Evolutionary conservation across 2,797 vertebrate species (phyloP), one percentile per base, ranked within the genome.

Genomic region (Mormyrus hasselquistii): DNA sequence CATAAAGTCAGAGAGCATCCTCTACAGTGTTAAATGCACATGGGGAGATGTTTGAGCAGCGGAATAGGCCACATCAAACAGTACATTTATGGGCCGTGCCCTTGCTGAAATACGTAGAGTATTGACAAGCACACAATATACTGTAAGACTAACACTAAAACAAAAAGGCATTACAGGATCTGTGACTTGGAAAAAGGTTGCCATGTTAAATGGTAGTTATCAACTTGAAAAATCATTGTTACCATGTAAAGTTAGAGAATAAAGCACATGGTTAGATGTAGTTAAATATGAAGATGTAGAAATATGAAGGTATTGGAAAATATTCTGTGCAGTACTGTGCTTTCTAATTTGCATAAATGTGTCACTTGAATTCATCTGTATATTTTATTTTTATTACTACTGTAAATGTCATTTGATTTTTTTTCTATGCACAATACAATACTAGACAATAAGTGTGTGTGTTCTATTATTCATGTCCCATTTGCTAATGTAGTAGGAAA

Each of bases 161-260:
- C 94, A 91, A 89, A 88, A 91, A 94, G 38, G 4, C 41, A 93
- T 94, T 94, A 9, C 0, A 2, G 34, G 91, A 88, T 93, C 89
- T 93, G 91, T 90, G 53, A 90, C 82, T 90, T 59, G 53, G 73
- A 88, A 47, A 89, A 4, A 38, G 19, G 55, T 49, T 93, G 25
- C 84, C 84, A 86, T 53, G 82, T 16, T 47, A 52, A 85, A 14
- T 52, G 49, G 49, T 49, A 52, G 44, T 50, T 50, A 22, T 52
- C n/a, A 52, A 5, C 44, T 85, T 85, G 47, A 34, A 76, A 41
- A 76, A 76, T 29, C 59, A 65, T 29, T 10, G 25, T 65, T 65
- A 41, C 34, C 69, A 76, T 76, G 34, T 76, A 76, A 76, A 76
- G 69, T 76, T 82, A 82, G 41, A 47, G 16, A 47, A 4, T 82